phyloP scores from a whole-genome alignment of 2,113 vertebrate genomes.

The Boulengeromyrus knoepffleri region DNA sequence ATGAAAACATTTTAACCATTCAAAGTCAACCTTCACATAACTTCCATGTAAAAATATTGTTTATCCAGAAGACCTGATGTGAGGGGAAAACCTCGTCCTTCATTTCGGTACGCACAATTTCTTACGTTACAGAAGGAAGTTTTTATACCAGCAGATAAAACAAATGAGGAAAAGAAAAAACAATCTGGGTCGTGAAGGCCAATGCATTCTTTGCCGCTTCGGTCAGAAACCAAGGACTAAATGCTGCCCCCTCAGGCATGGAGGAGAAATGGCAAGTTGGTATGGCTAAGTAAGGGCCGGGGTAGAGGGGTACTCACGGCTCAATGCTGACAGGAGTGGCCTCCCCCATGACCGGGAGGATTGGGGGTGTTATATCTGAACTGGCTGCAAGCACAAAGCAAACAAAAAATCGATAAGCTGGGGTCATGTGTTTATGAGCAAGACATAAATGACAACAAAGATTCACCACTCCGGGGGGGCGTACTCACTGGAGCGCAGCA shows the following conservation, averaged over 20 bases:
- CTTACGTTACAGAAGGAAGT: background rate
- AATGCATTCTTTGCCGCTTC: background rate
- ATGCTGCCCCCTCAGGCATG: background rate
- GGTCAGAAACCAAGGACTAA: background rate
- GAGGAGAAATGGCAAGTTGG: background rate
- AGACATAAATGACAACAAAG: background rate
- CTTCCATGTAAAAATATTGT: background rate
- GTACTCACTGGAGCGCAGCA: conserved; percentile 88
- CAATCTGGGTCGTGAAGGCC: background rate
- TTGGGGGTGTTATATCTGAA: conserved; percentile 87
- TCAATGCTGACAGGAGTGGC: conserved; percentile 95
- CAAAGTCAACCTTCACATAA: background rate
- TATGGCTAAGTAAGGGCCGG: background rate
- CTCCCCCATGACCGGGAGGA: conserved; percentile 84
- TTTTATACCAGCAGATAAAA: background rate
- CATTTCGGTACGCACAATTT: background rate
- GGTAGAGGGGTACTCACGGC: conserved; percentile 74
- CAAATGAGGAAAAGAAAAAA: background rate
- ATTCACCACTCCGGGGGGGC: background rate
- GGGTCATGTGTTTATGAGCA: background rate
- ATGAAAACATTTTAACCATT: background rate
- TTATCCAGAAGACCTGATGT: background rate
- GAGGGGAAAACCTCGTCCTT: background rate
- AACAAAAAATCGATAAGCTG: conserved; percentile 8
- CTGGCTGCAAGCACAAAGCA: conserved; percentile 68